Evolutionary conservation across 2,797 vertebrate species (phyloP), one percentile per base, ranked within the genome.

Genomic region (Esox masquinongy): DNA sequence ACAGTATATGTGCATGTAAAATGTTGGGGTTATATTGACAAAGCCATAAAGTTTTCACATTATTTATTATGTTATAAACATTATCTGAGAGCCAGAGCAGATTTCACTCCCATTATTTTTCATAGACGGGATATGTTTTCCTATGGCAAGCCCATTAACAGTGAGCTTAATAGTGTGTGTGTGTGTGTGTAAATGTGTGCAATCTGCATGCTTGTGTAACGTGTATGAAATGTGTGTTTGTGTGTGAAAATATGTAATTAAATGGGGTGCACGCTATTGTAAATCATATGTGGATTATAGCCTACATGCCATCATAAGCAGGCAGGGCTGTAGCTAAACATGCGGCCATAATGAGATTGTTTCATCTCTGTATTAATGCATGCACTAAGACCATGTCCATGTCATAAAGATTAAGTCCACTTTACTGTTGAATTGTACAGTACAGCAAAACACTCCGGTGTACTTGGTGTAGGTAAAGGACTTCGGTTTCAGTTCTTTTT

Each of bases 271-370:
- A 29, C 14, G 14, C 63, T 68, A 83, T 39, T 73, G 70, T 83
- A 86, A 89, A 86, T 80, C 82, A 80, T 67, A 61, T 67, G 69
- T 77, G 75, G 73, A 74, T 89, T 86, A 90, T 87, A 84, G 86
- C 86, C 82, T 83, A 68, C 71, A 77, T 74, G 83, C 81, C 77
- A 85, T 84, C 86, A 82, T 29, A 69, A 80, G 22, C 72, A 74
- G 75, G 66, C 17, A 8, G 51, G 47, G 68, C 67, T 36, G 61
- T 76, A 82, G 73, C 69, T 78, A 75, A 53, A 31, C 68, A 43
- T 11, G 31, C 34, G 61, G 34, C 59, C 16, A 36, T 36, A 19
- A 63, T 26, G 59, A 43, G 59, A 47, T 59, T 73, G 56, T 81
- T 31, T 59, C 53, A 3, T 22, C 79, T 71, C 59, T 6, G 72